Conservation (phyloP, 2,797 vertebrate species). For the Orientallactaga sibirica region DNA sequence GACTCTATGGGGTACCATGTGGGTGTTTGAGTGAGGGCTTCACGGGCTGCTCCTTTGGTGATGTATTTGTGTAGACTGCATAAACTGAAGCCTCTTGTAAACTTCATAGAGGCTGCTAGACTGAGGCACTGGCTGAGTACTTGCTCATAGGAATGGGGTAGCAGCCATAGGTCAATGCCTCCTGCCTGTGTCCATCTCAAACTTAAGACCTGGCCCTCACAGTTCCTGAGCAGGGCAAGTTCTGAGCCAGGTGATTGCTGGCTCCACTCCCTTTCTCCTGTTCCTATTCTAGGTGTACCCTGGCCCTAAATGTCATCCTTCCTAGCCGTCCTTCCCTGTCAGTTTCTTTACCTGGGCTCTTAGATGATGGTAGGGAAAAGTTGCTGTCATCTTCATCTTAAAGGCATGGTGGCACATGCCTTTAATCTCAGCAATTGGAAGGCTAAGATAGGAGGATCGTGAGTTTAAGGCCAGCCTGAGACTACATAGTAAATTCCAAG, state of each 20-base stretch:
- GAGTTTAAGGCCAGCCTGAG: too few relatives aligned
- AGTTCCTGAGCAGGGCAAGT: not conserved
- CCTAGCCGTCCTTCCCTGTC: slow-evolving; percentile 36
- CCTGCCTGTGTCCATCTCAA: not conserved
- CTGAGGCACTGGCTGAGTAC: not conserved
- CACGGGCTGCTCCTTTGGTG: not conserved
- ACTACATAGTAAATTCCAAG: too few relatives aligned
- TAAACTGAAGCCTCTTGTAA: not conserved
- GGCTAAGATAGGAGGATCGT: too few relatives aligned
- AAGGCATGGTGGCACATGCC: too few relatives aligned
- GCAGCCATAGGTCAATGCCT: not conserved
- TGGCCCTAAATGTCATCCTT: not conserved
- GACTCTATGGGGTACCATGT: not conserved
- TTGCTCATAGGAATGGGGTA: not conserved
- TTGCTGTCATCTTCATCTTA: not conserved
- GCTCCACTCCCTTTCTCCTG: not conserved
- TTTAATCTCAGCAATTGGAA: too few relatives aligned
- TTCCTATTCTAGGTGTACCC: not conserved
- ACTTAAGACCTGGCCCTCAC: not conserved
- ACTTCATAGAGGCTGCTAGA: not conserved
- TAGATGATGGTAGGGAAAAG: not conserved
- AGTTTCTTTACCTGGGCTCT: not conserved
- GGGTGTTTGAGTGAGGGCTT: not conserved
- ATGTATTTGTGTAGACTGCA: not conserved
- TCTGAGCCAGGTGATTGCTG: not conserved